Evolutionary conservation across 2,888 invertebrate species (phyloP), one percentile per base, ranked within the genome.

Genomic region (Caenorhabditis japonica): DNA sequence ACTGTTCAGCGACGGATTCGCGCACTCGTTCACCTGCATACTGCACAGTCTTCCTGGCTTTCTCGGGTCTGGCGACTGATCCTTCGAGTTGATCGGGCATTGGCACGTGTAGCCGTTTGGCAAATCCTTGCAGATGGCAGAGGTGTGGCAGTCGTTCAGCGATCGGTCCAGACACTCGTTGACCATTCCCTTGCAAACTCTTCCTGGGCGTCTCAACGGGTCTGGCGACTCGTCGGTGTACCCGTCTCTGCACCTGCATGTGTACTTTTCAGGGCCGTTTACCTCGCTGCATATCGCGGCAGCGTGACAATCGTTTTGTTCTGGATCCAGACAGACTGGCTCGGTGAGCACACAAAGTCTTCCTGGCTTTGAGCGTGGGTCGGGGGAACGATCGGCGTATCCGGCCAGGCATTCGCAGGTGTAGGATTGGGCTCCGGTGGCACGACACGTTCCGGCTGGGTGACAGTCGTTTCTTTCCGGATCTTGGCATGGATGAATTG

Each of bases 171-270:
- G 74, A 51, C 87, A 87, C 55, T 87, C 87, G 70, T 87, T 88
- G 17, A 80, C 49, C 70, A 80, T 76, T 68, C 83, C 83, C 30
- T 81, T 76, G 52, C 87, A 87, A 15, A 87, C 71, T 34, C 87
- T 62, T 13, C 87, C 87, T 4, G 87, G 86, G 13, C 81, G 64
- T 21, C 69, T 47, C 12, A 27, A 23, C 25, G 68, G 72, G 58
- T 85, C 81, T 3, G 85, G 86, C 8, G 82, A 84, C 49, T 85
- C 81, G 88, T 93, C 93, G 0, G 91, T 91, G 88, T 90, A 93
- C 3, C 92, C 94, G 88, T 94, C 93, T 58, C 91, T 91, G 85
- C 95, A 95, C 81, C 93, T 93, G 88, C 95, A 95, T 0, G 94
- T 93, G 88, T 94, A 95, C 41, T 82, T 77, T 15, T 76, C 77